Evolutionary conservation across 1,140 invertebrate genomes (phyloP), one percentile per base, ranked within the genome.

Genomic region (Bombus ignitus): DNA sequence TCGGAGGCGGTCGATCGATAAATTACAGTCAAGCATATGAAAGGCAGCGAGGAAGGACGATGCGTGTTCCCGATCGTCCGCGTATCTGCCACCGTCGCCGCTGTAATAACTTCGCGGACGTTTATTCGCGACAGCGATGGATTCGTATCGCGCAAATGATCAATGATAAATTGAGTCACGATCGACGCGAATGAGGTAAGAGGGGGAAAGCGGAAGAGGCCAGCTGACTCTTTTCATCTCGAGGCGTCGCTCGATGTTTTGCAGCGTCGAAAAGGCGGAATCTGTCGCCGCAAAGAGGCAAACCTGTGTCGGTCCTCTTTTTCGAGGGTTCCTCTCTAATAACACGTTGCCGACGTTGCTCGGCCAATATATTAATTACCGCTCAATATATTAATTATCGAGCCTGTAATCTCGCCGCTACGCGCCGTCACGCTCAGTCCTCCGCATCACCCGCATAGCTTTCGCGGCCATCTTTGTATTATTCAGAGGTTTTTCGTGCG

Each of bases 321-420:
- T 65, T 18, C 42, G 81, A 83, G 65, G 75, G 75, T 86, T 79
- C 76, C 74, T 70, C 81, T 92, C 77, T 94, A 94, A 94, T 94
- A 93, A 94, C 85, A 94, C 91, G 93, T 92, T 94, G 83, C 91
- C 74, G 87, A 47, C 68, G 77, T 76, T n/a, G 83, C 66, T 86
- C 87, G 88, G 74, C 89, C 92, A 92, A 93, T 93, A 93, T 94
- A 94, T 94, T 94, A 94, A 94, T 94, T 94, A 94, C 92, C 91
- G 91, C 90, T 92, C 92, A 92, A 93, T 94, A 94, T 93, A 94
- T 93, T 94, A 94, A 94, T 94, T 94, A 94, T 87, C 74, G 81
- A 89, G 92, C 92, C 93, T 94, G 90, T 94, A 94, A 94, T 94
- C 91, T 91, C 72, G 82, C 53, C 79, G 80, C 39, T 77, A 71